These are phyloP conservation scores for Agrochola circellaris DNA, from an alignment of 2,888 invertebrate genomes.

Conservation along the genomic window DNA sequence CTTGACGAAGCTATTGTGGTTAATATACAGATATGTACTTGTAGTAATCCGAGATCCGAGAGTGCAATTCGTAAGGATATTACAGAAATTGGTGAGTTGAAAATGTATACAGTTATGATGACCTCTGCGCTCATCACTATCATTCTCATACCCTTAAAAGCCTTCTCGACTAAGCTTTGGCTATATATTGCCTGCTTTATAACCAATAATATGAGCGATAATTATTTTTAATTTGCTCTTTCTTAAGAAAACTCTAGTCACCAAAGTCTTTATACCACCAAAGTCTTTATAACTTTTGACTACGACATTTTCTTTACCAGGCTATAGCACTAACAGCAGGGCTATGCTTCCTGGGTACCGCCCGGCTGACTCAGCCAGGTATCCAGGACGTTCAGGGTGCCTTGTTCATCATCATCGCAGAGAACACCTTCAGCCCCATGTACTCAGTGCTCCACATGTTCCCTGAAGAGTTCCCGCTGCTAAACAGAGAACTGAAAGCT, in stretches of 20 bases:
- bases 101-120: neutral
- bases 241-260: neutral
- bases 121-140: neutral
- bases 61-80: slow-evolving; percentile 93
- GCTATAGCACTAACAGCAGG: slow-evolving; percentile 95
- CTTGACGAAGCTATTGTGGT: slow-evolving; percentile 93
- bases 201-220: neutral
- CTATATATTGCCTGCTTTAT: neutral
- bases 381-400: slow-evolving; percentile 97
- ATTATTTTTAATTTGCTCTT: neutral
- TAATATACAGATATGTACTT: slow-evolving; percentile 94
- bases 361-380: slow-evolving; percentile 93
- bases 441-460: slow-evolving; percentile 96
- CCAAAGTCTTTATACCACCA: neutral
- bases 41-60: slow-evolving; percentile 95
- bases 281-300: neutral
- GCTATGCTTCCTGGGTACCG: slow-evolving; percentile 95
- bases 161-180: no score
- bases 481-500: slow-evolving; percentile 95
- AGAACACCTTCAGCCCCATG: slow-evolving; percentile 97
- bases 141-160: neutral
- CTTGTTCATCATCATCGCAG: slow-evolving; percentile 96
- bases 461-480: slow-evolving; percentile 94
- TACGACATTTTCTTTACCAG: slow-evolving; percentile 73
- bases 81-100: slow-evolving; percentile 95